These are phyloP conservation scores for Cheiracanthium punctorium DNA, from an alignment of 2,888 invertebrate species.

Conservation along the genomic window DNA sequence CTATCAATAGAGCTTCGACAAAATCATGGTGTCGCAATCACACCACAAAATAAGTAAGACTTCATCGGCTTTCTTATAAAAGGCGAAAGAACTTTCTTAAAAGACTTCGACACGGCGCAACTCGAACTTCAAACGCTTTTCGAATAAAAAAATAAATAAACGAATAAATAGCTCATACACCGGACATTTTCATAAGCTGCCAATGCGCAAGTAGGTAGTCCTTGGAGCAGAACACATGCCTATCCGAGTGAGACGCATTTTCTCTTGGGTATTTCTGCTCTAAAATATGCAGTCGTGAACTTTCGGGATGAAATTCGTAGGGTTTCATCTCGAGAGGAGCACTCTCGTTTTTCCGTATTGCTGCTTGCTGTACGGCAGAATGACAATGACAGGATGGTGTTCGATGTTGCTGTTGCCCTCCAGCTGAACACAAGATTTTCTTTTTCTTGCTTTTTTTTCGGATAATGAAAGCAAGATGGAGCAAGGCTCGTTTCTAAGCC, in stretches of 20 bases:
- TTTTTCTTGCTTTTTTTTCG: background rate
- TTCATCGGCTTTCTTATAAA: no score
- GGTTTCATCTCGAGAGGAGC: background rate
- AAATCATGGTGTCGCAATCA: no score
- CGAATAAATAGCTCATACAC: no score
- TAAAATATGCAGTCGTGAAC: slow-evolving; percentile 13
- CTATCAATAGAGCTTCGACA: no score
- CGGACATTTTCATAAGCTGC: no score
- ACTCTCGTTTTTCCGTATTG: background rate
- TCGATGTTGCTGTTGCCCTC: background rate
- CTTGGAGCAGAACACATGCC: background rate
- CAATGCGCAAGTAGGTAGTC: background rate
- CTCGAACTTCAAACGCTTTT: no score
- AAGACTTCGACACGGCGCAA: no score
- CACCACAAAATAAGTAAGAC: no score
- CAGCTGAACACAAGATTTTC: background rate
- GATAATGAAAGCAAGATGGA: background rate
- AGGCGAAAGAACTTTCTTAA: no score
- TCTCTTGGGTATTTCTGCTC: slow-evolving; percentile 10
- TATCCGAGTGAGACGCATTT: background rate
- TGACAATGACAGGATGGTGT: background rate
- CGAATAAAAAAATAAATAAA: no score
- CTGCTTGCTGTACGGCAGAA: background rate
- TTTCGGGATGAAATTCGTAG: background rate
- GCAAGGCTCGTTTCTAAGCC: no score